A percentile compares a stretch with the other conserved stretches of the same genome.
These are phyloP conservation scores for Sebastes steindachneri DNA, from an alignment of 2,797 vertebrate species.

Conservation along the genomic window DNA sequence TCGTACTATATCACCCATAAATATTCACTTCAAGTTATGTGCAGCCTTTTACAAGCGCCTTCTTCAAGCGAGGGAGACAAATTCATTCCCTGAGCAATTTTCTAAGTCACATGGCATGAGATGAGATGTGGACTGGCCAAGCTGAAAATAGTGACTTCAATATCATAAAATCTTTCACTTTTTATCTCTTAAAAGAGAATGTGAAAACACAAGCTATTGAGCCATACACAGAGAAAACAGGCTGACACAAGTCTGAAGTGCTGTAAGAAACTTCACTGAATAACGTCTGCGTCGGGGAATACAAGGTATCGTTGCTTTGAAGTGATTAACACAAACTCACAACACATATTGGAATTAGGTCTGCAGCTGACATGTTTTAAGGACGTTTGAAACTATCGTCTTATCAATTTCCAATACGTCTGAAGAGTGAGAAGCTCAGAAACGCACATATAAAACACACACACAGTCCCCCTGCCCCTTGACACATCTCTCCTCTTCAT, in stretches of 20 bases:
- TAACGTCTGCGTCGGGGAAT: slow-evolving; percentile 10
- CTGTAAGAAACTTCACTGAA: slow-evolving; percentile 16
- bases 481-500: slow-evolving; percentile 66
- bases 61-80: slow-evolving; percentile 9
- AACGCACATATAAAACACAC: slow-evolving; percentile 4
- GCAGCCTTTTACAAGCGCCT: slow-evolving; percentile 14
- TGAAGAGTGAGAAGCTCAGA: slow-evolving; percentile 15
- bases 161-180: slow-evolving; percentile 7
- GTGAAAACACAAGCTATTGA: slow-evolving; percentile 31
- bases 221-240: slow-evolving; percentile 2
- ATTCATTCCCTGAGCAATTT: slow-evolving; percentile 29
- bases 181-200: slow-evolving; percentile 42
- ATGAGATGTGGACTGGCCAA: slow-evolving; percentile 33
- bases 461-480: slow-evolving; percentile 27
- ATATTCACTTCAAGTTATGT: slow-evolving; percentile 66
- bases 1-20: slow-evolving; percentile 54
- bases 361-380: slow-evolving; percentile 21
- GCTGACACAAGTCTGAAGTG: slow-evolving; percentile 12
- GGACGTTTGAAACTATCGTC: slow-evolving; percentile 36
- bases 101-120: slow-evolving; percentile 32
- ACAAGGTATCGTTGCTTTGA: slow-evolving; percentile 15
- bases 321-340: slow-evolving; percentile 23
- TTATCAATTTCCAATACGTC: slow-evolving; percentile 38
- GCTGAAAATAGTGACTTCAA: slow-evolving; percentile 23
- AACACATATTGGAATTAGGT: slow-evolving; percentile 7